Evolutionary conservation across 2,113 vertebrate species (phyloP).

Genomic region (Saimiri boliviensis): DNA sequence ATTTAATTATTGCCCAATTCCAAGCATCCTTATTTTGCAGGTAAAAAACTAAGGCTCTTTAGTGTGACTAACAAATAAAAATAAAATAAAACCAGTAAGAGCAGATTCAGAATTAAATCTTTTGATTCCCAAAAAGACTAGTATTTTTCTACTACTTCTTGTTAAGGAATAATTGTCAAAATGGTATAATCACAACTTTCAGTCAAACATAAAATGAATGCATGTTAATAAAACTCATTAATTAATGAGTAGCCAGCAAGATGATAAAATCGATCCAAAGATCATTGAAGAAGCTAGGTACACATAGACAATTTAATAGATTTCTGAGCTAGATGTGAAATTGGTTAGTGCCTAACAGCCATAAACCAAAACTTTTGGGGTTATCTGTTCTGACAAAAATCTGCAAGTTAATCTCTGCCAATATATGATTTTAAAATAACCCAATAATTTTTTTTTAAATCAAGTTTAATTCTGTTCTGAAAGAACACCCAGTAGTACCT

Average conservation of each 20-base stretch:
- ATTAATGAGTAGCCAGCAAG: conserved; percentile 30
- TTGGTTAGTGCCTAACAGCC: background rate
- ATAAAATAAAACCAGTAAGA: background rate
- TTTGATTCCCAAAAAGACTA: background rate
- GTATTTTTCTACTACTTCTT: background rate
- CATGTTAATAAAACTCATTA: background rate
- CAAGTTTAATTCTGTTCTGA: background rate
- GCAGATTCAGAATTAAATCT: background rate
- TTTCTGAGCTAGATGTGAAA: background rate
- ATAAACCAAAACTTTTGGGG: background rate
- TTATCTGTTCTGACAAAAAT: conserved; percentile 21
- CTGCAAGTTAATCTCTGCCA: conserved; percentile 39
- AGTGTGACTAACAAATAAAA: background rate
- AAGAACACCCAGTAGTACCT: background rate
- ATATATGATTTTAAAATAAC: background rate
- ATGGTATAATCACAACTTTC: background rate
- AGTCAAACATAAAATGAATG: background rate
- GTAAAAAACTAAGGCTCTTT: background rate
- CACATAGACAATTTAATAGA: background rate
- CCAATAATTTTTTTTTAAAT: background rate
- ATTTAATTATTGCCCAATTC: background rate
- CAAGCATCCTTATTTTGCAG: background rate
- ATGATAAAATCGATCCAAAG: conserved; percentile 11
- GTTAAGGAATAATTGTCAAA: conserved; percentile 11
- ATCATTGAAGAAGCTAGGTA: background rate